phyloP scores from a whole-genome alignment of 1,140 invertebrate genomes.

The Sogatella furcifera region DNA sequence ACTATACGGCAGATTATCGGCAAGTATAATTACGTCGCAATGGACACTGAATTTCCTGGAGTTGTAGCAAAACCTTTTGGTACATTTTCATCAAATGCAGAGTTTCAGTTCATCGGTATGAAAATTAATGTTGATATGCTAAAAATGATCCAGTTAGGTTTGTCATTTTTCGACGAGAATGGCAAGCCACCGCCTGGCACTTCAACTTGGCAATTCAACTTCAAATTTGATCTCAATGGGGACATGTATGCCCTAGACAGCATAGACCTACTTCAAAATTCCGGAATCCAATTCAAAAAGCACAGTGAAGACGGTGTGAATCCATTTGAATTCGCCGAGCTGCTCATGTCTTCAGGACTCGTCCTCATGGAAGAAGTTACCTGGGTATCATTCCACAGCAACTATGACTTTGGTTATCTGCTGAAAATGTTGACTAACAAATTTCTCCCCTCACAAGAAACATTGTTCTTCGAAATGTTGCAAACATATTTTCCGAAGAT shows the following conservation, averaged over 20 bases:
- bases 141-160: slow-evolving; percentile 49
- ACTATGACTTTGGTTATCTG: slow-evolving; percentile 59
- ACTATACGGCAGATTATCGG: slow-evolving; percentile 85
- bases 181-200: slow-evolving; percentile 38
- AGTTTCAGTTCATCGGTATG: slow-evolving; percentile 21
- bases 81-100: slow-evolving; percentile 12
- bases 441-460: slow-evolving; percentile 42
- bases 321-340: slow-evolving; percentile 49
- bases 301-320: slow-evolving; percentile 53
- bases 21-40: slow-evolving; percentile 93
- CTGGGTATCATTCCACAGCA: slow-evolving; percentile 56
- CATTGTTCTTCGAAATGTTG: slow-evolving; percentile 48
- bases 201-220: slow-evolving; percentile 53
- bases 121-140: slow-evolving; percentile 50
- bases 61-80: slow-evolving; percentile 94
- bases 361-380: slow-evolving; percentile 47
- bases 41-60: slow-evolving; percentile 99
- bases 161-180: slow-evolving; percentile 47
- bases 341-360: slow-evolving; percentile 53
- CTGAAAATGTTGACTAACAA: slow-evolving; percentile 44
- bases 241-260: slow-evolving; percentile 57
- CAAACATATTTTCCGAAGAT: slow-evolving; percentile 48
- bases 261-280: slow-evolving; percentile 47
- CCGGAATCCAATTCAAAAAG: slow-evolving; percentile 50
- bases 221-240: slow-evolving; percentile 41